Base-by-base conservation (phyloP, 1,140 invertebrate genomes). In the Trachymyrmex cornetzi region DNA sequence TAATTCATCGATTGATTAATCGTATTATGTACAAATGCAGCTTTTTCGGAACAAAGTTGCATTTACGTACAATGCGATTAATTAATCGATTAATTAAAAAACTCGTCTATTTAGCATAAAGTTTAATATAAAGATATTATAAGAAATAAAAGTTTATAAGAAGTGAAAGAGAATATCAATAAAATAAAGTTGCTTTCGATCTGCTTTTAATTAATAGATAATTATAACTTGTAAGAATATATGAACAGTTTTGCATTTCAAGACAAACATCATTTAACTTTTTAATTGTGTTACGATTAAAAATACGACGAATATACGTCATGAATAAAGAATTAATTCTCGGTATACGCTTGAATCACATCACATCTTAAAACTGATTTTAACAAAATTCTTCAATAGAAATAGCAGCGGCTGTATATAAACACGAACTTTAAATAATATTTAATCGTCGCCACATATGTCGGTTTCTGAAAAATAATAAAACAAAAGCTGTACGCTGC, bases 401-500 rank as follows among this genome's bases (percentile, higher is more conserved):
- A 66, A 34, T 11, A 44, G 11, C 34, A n/a, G 14, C 6, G 38
- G 38, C 2, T 44, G 1, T 72, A 61, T 72, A 61, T 61, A 14
- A 61, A 61, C 14, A 63, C 14, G 2, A 63, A 27, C 14, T 5
- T 63, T 61, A 61, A 63, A 53, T 16, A 72, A 50, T 53, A 34
- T 6, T 34, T 34, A 48, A 77, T 59, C 57, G 38, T 79, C 3
- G 19, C 24, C 44, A 59, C 22, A 55, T 9, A 63, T 44, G 16
- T 12, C 9, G 27, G n/a, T 67, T 55, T 38, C 27, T 14, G 7
- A 6, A 22, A 44, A 53, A 53, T 80, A 34, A 59, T 55, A 3
- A 82, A 82, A 82, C 80, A 82, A 82, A 82, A 82, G 53, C 24
- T 11, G 16, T 22, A 11, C 24, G 80, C 19, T 82, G 67, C 67